Base-by-base conservation (phyloP, 2,113 vertebrate species). In the Tretioscincus oriximinensis region DNA sequence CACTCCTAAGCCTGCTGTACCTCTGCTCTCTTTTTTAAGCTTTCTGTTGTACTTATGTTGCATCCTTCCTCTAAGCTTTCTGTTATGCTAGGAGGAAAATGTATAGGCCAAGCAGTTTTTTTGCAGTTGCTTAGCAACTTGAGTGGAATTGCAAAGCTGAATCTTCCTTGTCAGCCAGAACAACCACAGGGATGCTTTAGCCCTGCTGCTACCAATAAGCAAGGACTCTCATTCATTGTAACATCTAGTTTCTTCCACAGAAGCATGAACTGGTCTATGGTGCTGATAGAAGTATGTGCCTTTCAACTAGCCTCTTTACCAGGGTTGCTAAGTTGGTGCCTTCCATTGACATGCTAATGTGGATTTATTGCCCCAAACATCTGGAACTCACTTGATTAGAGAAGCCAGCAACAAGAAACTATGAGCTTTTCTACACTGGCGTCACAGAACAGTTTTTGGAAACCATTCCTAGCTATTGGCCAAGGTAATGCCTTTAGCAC, bases 91-190 rank as follows among this genome's bases (percentile, higher is more conserved):
- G 77, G 54, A 45, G 67, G n/a, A 61, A 45, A 41, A 45, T 58
- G 10, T 29, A 28, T 5, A 51, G 31, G 12, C 22, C 7, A 26
- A 60, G 24, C 18, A 71, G 70, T 24, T 58, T 35, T n/a, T 7
- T 58, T 65, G 20, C 12, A 80, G 26, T 72, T 80, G 69, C 69
- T 54, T 35, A 69, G 77, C 66, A 41, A 78, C 51, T 41, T 31
- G 21, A 51, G 69, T n/a, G 29, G 22, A 64, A 29, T 28, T 14
- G 10, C 60, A 29, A 4, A 11, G 65, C 2, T 24, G 21, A 6
- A 8, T 73, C n/a, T 22, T 11, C 58, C 11, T 60, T 69, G 20
- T 11, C 29, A 68, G 24, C 45, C 35, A 72, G 28, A 71, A 80
- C 51, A 31, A 31, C 54, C 51, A 80, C 14, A 29, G 28, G 58